Base-by-base conservation (phyloP, 2,113 vertebrate genomes). In the Mesocricetus auratus region DNA sequence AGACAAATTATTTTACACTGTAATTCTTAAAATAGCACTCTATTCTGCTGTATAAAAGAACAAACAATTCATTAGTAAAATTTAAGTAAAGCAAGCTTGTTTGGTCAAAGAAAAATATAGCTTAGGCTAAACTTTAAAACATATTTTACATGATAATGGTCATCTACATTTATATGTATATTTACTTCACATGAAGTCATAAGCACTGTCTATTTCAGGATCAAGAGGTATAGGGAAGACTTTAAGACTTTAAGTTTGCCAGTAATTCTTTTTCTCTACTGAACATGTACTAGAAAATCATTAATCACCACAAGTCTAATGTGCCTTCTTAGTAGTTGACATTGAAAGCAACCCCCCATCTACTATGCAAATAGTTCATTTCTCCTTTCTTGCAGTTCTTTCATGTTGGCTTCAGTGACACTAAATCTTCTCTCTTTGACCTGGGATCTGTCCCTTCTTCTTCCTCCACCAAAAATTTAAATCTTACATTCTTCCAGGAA, bases 51-150 rank as follows among this genome's bases (percentile, higher is more conserved):
- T 26, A 82, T 3, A 29, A 12, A 45, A 95, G 92, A 94, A 3
- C 13, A 39, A 92, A 94, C 29, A 95, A 45, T 90, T 81, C 71
- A 89, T 64, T 86, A 87, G 58, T 45, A 93, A 93, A 56, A 89
- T 71, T 6, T 77, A 91, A 96, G 86, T 33, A 56, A 89, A 90
- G 22, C 13, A 86, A 91, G 86, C 5, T 62, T 88, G 73, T 36
- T 89, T 91, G n/a, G 12, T 79, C 58, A 90, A 89, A 81, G 58
- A 73, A 36, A 93, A 93, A 93, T 24, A 12, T 15, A 94, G 19
- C 1, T 69, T 91, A 90, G 83, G 24, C 4, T 71, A 93, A 29
- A 45, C 53, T 64, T 93, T 75, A 29, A 39, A 75, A 83, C 90
- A 66, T 10, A 88, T n/a, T 92, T 90, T 8, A 58, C 66, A 82